phyloP scores from a whole-genome alignment of 2,888 invertebrate species.

The Drosophila cracens region DNA sequence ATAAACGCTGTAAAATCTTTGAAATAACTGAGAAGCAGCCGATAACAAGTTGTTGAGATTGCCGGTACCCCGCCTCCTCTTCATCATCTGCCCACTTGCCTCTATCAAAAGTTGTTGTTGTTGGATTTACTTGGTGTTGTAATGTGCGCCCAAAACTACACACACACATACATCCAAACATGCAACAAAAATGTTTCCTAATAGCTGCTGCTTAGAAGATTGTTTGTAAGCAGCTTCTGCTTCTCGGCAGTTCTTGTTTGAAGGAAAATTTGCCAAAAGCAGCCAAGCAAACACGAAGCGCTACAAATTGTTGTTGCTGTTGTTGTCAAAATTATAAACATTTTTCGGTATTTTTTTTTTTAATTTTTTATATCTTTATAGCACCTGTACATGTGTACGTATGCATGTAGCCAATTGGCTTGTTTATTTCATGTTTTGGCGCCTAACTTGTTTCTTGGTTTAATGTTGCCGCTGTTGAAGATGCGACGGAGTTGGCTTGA shows the following conservation, averaged over 20 bases:
- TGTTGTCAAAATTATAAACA: slow-evolving; percentile 27
- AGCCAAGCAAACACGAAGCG: slow-evolving; percentile 16
- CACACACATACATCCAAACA: background rate
- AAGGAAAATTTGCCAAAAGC: slow-evolving; percentile 53
- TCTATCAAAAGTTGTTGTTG: slow-evolving; percentile 4
- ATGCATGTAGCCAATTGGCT: slow-evolving; percentile 67
- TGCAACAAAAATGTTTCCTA: slow-evolving; percentile 9
- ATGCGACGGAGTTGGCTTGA: slow-evolving; percentile 55
- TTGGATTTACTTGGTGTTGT: slow-evolving; percentile 55
- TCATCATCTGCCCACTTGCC: background rate
- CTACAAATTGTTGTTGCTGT: slow-evolving; percentile 65
- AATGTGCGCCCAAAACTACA: slow-evolving; percentile 54
- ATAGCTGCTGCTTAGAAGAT: slow-evolving; percentile 53
- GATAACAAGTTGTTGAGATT: slow-evolving; percentile 59
- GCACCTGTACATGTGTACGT: slow-evolving; percentile 31
- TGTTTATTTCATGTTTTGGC: slow-evolving; percentile 75
- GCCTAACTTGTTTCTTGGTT: slow-evolving; percentile 72
- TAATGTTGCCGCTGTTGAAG: slow-evolving; percentile 44
- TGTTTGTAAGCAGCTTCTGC: slow-evolving; percentile 32
- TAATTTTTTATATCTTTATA: slow-evolving; percentile 11
- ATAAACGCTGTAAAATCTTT: slow-evolving; percentile 31
- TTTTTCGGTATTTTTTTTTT: slow-evolving; percentile 26
- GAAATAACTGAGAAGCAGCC: slow-evolving; percentile 32
- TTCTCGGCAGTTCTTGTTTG: slow-evolving; percentile 54
- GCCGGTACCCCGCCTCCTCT: background rate